Evolutionary conservation across 2,113 vertebrate genomes (phyloP).

Genomic region (pig (Sus scrofa)): T2T-Sscrofa CM000826.6:127679501-127680000

Average conservation of each 20-base stretch:
- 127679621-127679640: slow-evolving; percentile 38
- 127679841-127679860: not conserved
- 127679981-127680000: not conserved
- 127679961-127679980: not conserved
- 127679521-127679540: slow-evolving; percentile 8
- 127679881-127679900: not conserved
- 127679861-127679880: not conserved
- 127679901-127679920: not conserved
- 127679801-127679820: not conserved
- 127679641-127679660: not conserved
- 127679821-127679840: not conserved
- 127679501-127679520: slow-evolving; percentile 33
- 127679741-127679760: not conserved
- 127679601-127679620: not conserved
- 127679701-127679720: slow-evolving; percentile 27
- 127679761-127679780: slow-evolving; percentile 4
- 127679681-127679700: not conserved
- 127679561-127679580: slow-evolving; percentile 48
- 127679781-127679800: not conserved
- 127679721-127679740: not conserved
- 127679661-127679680: slow-evolving; percentile 33
- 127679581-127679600: not conserved
- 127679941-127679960: not conserved
- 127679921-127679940: not conserved
- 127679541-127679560: slow-evolving; percentile 37